These are phyloP conservation scores for Semnornis frantzii DNA, from an alignment of 2,113 vertebrate species.

Conservation along the genomic window DNA sequence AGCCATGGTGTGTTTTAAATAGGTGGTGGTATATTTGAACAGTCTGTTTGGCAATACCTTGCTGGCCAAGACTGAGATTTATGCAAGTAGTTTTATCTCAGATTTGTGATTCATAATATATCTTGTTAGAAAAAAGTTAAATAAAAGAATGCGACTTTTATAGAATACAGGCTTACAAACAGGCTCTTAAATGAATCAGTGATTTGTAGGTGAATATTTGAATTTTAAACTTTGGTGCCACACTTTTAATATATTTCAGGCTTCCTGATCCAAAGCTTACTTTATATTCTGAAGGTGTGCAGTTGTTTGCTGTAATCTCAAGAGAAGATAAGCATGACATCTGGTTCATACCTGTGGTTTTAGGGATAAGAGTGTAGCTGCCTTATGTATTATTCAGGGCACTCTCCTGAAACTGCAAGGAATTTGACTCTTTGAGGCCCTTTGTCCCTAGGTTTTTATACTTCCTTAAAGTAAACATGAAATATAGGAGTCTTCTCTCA, in stretches of 20 bases:
- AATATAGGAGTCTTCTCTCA: slow-evolving; percentile 20
- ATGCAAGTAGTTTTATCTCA: neutral
- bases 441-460: slow-evolving; percentile 42
- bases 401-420: slow-evolving; percentile 12
- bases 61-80: neutral
- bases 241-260: slow-evolving; percentile 71
- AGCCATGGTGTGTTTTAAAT: neutral
- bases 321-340: slow-evolving; percentile 75
- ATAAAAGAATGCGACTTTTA: slow-evolving; percentile 22
- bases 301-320: slow-evolving; percentile 75
- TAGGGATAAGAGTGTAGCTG: slow-evolving; percentile 63
- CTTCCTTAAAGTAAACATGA: slow-evolving; percentile 63
- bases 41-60: neutral
- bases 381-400: slow-evolving; percentile 67
- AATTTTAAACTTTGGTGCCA: slow-evolving; percentile 72
- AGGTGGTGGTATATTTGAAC: neutral
- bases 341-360: slow-evolving; percentile 77
- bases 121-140: slow-evolving; percentile 70
- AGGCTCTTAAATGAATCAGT: slow-evolving; percentile 69
- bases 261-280: slow-evolving; percentile 63
- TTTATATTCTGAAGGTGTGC: slow-evolving; percentile 73
- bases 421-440: slow-evolving; percentile 60
- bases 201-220: slow-evolving; percentile 76
- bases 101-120: slow-evolving; percentile 47
- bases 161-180: slow-evolving; percentile 13